Evolutionary conservation across 2,888 invertebrate species (phyloP).

Genomic region (Altica lythri): DNA sequence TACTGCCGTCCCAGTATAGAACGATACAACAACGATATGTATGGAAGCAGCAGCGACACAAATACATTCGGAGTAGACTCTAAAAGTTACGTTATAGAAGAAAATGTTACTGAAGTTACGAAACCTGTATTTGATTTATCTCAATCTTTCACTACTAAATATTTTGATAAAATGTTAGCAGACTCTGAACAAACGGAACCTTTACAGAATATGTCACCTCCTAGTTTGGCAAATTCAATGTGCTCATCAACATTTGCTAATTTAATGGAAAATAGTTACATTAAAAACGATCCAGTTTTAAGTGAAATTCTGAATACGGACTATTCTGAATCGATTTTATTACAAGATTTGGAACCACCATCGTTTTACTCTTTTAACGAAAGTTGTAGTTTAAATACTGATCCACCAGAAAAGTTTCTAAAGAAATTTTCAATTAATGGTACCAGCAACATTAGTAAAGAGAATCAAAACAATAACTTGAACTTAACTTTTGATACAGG

Average conservation of each 20-base stretch:
- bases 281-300: constrained; percentile 54
- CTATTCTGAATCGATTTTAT: constrained; percentile 49
- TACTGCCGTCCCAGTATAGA: constrained; percentile 66
- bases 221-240: constrained; percentile 65
- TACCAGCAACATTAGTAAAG: no score
- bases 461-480: constrained; percentile 10
- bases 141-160: constrained; percentile 49
- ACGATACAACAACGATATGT: constrained; percentile 50
- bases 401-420: constrained; percentile 52
- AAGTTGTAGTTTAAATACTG: constrained; percentile 53
- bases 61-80: constrained; percentile 12
- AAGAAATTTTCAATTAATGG: constrained; percentile 45
- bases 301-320: constrained; percentile 55
- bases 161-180: constrained; percentile 53
- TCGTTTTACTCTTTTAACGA: constrained; percentile 53
- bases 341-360: constrained; percentile 52
- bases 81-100: constrained; percentile 28
- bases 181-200: constrained; percentile 60
- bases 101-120: constrained; percentile 40
- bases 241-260: constrained; percentile 57
- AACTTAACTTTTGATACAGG: constrained; percentile 24
- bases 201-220: constrained; percentile 61
- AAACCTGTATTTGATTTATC: constrained; percentile 50
- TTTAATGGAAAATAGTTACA: constrained; percentile 56
- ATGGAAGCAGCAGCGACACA: constrained; percentile 34